Conservation (phyloP, 2,797 vertebrate genomes). For the Caiman crocodilus region DNA sequence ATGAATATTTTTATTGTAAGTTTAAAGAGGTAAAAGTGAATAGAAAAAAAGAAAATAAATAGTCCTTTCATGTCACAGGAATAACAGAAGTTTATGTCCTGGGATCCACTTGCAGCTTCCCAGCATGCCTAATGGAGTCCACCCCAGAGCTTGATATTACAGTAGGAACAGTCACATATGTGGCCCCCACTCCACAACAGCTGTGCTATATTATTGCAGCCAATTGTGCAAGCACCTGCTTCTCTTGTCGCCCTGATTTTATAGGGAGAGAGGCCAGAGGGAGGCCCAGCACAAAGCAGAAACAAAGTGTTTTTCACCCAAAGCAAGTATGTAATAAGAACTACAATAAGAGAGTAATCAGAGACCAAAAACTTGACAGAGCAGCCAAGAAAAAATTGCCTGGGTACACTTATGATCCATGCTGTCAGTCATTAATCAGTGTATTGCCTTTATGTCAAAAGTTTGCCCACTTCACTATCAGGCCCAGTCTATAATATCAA, state of each 20-base stretch:
- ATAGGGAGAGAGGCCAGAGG: not conserved
- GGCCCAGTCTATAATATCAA: rapidly evolving
- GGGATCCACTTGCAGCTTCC: not conserved
- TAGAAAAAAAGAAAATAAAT: not conserved
- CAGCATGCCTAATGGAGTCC: not conserved
- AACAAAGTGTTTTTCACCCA: not conserved
- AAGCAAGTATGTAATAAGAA: conserved; percentile 5
- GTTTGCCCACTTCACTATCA: rapidly evolving
- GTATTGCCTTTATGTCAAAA: not conserved
- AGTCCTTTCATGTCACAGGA: not conserved
- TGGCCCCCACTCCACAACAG: rapidly evolving
- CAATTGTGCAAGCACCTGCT: not conserved
- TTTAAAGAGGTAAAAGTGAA: not conserved
- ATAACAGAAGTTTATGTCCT: not conserved
- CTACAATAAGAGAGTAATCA: not conserved
- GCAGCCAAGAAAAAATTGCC: conserved; percentile 25
- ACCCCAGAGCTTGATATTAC: rapidly evolving
- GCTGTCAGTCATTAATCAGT: rapidly evolving
- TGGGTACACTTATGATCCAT: not conserved
- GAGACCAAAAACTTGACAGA: not conserved
- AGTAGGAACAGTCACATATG: not conserved
- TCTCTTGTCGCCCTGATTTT: not conserved
- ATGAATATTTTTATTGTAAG: not conserved
- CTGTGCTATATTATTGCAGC: not conserved
- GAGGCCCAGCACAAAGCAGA: not conserved